Conservation (phyloP, 2,888 invertebrate genomes). For the Helobdella robusta region DNA sequence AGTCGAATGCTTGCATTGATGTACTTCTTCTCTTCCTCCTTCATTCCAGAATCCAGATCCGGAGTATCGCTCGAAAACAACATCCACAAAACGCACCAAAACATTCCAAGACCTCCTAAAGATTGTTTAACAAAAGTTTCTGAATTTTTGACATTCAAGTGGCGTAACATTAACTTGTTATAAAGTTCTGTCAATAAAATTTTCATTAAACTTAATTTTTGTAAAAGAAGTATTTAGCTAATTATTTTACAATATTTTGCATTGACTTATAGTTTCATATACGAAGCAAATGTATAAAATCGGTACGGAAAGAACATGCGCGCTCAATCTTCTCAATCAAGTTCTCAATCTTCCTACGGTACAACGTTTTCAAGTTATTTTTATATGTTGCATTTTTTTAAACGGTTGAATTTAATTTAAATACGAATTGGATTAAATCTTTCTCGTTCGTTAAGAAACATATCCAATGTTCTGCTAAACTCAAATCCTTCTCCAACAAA, state of each 20-base stretch:
- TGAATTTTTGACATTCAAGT: not conserved
- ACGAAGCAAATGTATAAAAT: too few species aligned
- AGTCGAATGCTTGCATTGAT: constrained; percentile 19
- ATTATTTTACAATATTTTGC: not conserved
- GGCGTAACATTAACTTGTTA: not conserved
- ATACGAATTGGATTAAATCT: too few species aligned
- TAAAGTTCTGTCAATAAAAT: not conserved
- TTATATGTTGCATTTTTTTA: too few species aligned
- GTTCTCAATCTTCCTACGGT: too few species aligned
- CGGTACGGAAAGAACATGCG: too few species aligned
- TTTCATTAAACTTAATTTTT: not conserved
- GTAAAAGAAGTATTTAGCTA: not conserved
- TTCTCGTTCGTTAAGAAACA: too few species aligned
- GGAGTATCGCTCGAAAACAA: constrained; percentile 27
- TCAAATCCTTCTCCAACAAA: too few species aligned
- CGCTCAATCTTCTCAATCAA: too few species aligned
- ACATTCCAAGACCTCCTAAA: constrained; percentile 24
- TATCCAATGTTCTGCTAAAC: too few species aligned
- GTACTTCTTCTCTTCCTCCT: constrained; percentile 24
- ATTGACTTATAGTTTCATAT: too few species aligned
- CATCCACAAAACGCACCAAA: constrained; percentile 30
- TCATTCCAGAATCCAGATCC: constrained; percentile 25
- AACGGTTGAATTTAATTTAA: too few species aligned
- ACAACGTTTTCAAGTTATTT: too few species aligned
- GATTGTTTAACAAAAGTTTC: not conserved